Conservation (phyloP, 2,113 vertebrate genomes). For the Naja naja region DNA sequence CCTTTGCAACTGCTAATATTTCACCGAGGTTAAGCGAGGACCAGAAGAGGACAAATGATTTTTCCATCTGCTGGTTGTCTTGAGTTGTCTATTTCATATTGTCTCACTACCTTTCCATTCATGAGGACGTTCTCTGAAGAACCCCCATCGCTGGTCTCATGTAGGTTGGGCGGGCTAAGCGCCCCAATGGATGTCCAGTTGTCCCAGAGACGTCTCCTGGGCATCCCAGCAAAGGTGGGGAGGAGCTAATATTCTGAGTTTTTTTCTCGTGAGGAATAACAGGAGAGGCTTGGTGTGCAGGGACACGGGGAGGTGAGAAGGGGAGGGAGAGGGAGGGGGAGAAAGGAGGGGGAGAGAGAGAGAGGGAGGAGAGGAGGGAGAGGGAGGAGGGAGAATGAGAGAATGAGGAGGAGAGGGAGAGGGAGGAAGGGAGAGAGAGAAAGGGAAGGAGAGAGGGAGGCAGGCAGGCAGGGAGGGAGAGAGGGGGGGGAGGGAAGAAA, state of each 20-base stretch:
- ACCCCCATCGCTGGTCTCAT: neutral
- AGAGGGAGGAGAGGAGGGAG: too few species aligned
- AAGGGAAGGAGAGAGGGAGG: fast-evolving
- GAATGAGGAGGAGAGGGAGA: too few species aligned
- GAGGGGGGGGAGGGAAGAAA: neutral
- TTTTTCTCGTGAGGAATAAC: too few species aligned
- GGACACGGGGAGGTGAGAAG: fast-evolving
- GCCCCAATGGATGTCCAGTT: neutral
- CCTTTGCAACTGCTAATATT: neutral
- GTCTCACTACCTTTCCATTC: neutral
- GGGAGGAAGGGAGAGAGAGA: fast-evolving
- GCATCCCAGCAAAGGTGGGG: neutral
- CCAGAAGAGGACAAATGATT: neutral
- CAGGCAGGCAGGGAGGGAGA: too few species aligned
- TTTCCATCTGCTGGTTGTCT: neutral
- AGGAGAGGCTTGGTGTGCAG: too few species aligned
- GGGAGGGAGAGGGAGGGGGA: fast-evolving
- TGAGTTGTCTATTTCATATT: neutral
- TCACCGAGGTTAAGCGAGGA: neutral
- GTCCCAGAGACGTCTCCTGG: neutral
- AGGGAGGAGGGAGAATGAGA: too few species aligned
- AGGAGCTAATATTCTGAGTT: neutral
- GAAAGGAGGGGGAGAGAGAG: too few species aligned
- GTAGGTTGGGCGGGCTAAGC: neutral
- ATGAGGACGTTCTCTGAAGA: neutral